Conservation (phyloP, 2,113 vertebrate species). For the Sebastes schlegelii region DNA sequence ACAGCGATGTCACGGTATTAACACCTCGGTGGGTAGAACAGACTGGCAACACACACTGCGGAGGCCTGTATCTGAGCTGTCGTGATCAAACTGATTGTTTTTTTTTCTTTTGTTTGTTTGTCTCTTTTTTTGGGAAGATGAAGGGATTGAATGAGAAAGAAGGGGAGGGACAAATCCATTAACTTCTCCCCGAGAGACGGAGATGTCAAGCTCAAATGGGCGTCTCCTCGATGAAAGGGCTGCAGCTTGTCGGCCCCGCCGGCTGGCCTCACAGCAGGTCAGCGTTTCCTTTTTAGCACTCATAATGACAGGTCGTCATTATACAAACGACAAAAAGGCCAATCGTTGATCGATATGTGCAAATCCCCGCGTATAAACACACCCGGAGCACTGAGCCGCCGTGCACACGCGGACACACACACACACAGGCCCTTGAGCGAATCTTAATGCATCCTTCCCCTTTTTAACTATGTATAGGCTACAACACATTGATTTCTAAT, state of each 20-base stretch:
- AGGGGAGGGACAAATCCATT: conserved; percentile 49
- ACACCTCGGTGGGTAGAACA: conserved; percentile 45
- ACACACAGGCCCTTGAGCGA: conserved; percentile 44
- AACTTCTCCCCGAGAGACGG: conserved; percentile 24
- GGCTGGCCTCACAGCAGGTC: conserved; percentile 32
- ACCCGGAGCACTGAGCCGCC: not conserved
- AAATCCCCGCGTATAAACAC: conserved; percentile 22
- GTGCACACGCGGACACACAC: not conserved
- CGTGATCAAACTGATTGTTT: conserved; percentile 47
- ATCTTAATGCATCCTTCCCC: conserved; percentile 59
- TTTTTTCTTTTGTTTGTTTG: conserved; percentile 29
- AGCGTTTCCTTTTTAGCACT: conserved; percentile 46
- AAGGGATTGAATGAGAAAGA: conserved; percentile 1
- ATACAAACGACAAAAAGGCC: conserved; percentile 50
- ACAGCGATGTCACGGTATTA: conserved; percentile 32
- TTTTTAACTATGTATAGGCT: conserved; percentile 70
- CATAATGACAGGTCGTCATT: conserved; percentile 51
- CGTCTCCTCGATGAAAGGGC: conserved; percentile 21
- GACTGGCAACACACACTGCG: not conserved
- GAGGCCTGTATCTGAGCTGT: conserved; percentile 14
- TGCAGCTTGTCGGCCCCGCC: conserved; percentile 16
- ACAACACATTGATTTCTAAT: conserved; percentile 78
- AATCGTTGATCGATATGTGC: conserved; percentile 55
- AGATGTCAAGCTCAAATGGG: conserved; percentile 24
- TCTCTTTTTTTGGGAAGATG: conserved; percentile 4